Conservation (phyloP, 2,113 vertebrate genomes). For the Corythaixoides concolor region DNA sequence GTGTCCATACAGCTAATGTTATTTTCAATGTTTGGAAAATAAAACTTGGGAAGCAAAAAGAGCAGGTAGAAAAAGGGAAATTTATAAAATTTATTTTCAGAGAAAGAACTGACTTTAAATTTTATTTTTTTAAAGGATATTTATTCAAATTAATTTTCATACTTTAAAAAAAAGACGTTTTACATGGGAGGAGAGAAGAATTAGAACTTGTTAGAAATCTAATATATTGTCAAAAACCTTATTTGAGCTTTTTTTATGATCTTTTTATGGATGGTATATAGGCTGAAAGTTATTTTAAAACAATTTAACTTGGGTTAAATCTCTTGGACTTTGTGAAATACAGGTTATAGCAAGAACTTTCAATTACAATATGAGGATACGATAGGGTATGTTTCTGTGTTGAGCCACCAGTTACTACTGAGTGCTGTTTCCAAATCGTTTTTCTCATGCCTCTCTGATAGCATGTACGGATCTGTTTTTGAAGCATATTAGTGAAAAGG, state of each 20-base stretch:
- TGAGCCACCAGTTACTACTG: not conserved
- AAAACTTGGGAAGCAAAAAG: not conserved
- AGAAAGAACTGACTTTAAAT: not conserved
- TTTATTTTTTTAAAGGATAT: not conserved
- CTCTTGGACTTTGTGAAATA: not conserved
- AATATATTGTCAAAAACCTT: not conserved
- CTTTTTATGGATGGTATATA: not conserved
- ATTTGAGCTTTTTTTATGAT: not conserved
- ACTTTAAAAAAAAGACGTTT: no score
- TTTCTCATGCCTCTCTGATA: not conserved
- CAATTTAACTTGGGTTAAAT: not conserved
- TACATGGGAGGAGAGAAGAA: no score
- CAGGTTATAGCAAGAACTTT: not conserved
- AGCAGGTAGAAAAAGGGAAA: not conserved
- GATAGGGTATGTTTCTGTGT: not conserved
- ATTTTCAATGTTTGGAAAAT: not conserved
- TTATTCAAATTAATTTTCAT: not conserved
- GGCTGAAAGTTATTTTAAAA: not conserved
- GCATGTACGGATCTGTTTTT: not conserved
- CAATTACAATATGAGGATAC: fast-evolving
- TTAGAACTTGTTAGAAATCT: not conserved
- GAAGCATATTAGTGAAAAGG: not conserved
- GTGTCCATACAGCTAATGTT: not conserved
- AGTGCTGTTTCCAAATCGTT: not conserved
- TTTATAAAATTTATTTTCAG: not conserved